Conservation (phyloP, 2,888 invertebrate genomes). For the Xanthia togata region DNA sequence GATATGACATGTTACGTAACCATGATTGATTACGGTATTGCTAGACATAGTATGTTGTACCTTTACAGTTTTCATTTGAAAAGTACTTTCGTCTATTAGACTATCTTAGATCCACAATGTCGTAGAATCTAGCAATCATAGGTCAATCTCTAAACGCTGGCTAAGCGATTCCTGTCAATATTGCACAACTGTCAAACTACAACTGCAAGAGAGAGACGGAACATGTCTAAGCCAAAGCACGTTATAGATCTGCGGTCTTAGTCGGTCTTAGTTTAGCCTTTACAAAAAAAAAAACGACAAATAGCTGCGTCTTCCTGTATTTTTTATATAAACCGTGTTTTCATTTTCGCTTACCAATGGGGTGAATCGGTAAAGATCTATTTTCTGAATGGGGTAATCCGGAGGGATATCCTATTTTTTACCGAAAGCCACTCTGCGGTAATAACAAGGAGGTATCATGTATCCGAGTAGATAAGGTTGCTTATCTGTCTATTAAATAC, state of each 20-base stretch:
- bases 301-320: not conserved
- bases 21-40: not conserved
- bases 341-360: conserved; percentile 7
- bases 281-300: not conserved
- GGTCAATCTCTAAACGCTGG: no score
- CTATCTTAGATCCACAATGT: not conserved
- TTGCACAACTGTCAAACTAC: not conserved
- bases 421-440: conserved; percentile 22
- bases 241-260: not conserved
- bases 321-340: not conserved
- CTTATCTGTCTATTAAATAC: conserved; percentile 31
- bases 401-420: conserved; percentile 39
- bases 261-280: not conserved
- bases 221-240: not conserved
- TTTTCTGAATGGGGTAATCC: conserved; percentile 19
- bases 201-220: not conserved
- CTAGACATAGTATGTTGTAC: not conserved
- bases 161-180: no score
- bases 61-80: not conserved
- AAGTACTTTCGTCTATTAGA: not conserved
- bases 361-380: conserved; percentile 6
- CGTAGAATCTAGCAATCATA: not conserved
- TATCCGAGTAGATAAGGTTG: conserved; percentile 39
- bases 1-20: not conserved
- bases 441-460: conserved; percentile 26